phyloP scores from a whole-genome alignment of 2,888 invertebrate genomes.

The Drosophila putrida region DNA sequence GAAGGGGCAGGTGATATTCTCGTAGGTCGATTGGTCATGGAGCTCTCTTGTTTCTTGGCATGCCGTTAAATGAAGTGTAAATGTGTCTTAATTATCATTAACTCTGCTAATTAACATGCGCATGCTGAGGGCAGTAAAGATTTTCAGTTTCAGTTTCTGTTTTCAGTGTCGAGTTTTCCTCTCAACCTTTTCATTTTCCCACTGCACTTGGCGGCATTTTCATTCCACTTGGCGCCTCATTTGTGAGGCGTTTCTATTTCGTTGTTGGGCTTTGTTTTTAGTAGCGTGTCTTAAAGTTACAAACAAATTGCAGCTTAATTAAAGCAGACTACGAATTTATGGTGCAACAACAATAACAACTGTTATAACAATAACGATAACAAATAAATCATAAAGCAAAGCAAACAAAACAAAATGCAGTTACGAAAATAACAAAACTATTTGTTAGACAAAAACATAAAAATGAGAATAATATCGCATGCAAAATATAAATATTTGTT shows the following conservation, averaged over 20 bases:
- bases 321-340: constrained; percentile 48
- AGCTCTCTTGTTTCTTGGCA: constrained; percentile 25
- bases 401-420: constrained; percentile 27
- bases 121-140: constrained; percentile 54
- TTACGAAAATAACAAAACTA: constrained; percentile 27
- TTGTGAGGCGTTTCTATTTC: constrained; percentile 29
- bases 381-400: constrained; percentile 26
- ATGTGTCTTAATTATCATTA: constrained; percentile 70
- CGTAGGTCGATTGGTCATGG: constrained; percentile 14
- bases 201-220: constrained; percentile 43
- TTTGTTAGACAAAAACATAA: constrained; percentile 22
- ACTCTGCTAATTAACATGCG: constrained; percentile 70
- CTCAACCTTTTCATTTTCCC: constrained; percentile 15
- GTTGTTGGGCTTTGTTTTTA: constrained; percentile 42
- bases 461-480: constrained; percentile 18
- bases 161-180: constrained; percentile 5
- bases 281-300: constrained; percentile 53
- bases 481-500: constrained; percentile 20
- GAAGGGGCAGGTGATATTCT: constrained; percentile 11
- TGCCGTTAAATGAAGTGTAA: constrained; percentile 65
- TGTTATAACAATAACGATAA: constrained; percentile 17
- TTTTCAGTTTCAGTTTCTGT: constrained; percentile 13
- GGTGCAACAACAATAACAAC: constrained; percentile 54
- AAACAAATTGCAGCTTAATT: constrained; percentile 51
- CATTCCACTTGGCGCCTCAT: constrained; percentile 43